These are phyloP conservation scores for Antennarius striatus DNA, from an alignment of 2,113 vertebrate species.

Conservation along the genomic window DNA sequence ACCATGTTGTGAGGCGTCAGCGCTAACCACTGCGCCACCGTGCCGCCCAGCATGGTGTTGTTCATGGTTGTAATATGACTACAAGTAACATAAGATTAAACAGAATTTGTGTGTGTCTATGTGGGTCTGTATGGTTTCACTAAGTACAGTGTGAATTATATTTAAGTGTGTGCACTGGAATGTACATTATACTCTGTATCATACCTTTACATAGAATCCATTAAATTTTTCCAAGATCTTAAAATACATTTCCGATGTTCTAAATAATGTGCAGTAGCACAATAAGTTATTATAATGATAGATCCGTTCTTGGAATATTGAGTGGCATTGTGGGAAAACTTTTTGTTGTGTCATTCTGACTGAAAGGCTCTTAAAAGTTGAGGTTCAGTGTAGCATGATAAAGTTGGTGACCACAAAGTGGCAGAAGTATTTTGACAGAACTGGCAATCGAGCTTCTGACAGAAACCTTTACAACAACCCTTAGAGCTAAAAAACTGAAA, in stretches of 20 bases:
- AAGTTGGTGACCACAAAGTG: constrained; percentile 5
- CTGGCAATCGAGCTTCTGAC: background rate
- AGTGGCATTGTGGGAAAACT: background rate
- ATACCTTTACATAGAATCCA: background rate
- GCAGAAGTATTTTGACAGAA: constrained; percentile 8
- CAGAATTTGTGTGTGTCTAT: no score
- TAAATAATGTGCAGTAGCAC: background rate
- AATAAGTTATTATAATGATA: background rate
- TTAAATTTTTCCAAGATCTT: constrained; percentile 3
- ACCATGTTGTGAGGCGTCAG: no score
- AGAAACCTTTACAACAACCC: constrained; percentile 12
- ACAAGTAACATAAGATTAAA: no score
- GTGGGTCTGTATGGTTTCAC: no score
- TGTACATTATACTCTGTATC: background rate
- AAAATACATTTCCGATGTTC: constrained; percentile 3
- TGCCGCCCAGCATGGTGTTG: no score
- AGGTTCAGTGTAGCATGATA: constrained; percentile 4
- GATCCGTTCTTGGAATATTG: background rate
- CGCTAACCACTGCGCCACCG: no score
- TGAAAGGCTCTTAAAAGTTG: constrained; percentile 21
- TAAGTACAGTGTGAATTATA: no score
- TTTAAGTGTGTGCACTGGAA: no score
- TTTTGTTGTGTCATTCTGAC: background rate
- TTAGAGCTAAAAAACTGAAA: background rate
- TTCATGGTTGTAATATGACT: no score